phyloP scores from a whole-genome alignment of 1,140 invertebrate species.

The Paraescarpia echinospica region DNA sequence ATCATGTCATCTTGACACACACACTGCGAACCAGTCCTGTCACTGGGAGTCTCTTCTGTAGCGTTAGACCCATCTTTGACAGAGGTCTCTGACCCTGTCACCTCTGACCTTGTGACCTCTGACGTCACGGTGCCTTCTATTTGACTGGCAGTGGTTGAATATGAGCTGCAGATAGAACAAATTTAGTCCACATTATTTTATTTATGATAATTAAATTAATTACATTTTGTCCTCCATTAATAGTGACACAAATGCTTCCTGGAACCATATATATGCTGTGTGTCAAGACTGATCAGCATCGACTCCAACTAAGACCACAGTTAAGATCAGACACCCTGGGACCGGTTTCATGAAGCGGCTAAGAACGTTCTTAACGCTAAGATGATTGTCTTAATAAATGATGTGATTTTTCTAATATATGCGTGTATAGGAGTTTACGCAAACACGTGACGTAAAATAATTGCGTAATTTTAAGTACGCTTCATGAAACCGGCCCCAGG shows the following conservation, averaged over 20 bases:
- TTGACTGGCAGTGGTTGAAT: neutral
- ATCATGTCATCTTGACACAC: neutral
- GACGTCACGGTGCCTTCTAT: neutral
- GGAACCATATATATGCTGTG: neutral
- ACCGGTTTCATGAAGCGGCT: too few relatives aligned
- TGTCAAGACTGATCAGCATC: neutral
- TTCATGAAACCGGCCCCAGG: too few relatives aligned
- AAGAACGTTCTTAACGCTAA: too few relatives aligned
- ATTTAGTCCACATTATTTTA: neutral
- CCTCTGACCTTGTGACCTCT: neutral
- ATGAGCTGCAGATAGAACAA: neutral
- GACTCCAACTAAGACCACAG: neutral
- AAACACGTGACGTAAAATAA: too few relatives aligned
- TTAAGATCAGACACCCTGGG: too few relatives aligned
- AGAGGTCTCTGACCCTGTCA: too few relatives aligned
- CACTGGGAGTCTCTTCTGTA: neutral
- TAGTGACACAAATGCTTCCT: neutral
- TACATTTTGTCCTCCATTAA: neutral
- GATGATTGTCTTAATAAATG: too few relatives aligned
- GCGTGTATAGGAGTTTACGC: too few relatives aligned
- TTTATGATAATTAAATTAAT: neutral
- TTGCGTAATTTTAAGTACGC: too few relatives aligned
- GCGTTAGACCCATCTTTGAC: neutral
- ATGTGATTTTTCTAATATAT: too few relatives aligned
- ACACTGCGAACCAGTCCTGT: neutral